Evolutionary conservation across 1,140 invertebrate genomes (phyloP).

Genomic region (Drosophila saltans): DNA sequence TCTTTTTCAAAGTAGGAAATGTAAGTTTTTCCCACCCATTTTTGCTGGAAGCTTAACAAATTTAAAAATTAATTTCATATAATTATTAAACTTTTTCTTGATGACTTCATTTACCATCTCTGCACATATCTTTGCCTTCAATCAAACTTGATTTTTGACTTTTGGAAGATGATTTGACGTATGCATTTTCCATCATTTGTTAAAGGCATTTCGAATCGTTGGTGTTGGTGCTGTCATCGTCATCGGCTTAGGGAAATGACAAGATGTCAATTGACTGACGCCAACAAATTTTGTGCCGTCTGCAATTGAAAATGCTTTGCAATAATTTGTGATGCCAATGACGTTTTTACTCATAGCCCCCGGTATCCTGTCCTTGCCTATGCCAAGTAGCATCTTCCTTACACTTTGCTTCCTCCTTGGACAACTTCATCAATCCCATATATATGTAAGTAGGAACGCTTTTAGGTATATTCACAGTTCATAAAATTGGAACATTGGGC

Average conservation of each 20-base stretch:
- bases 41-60: too few relatives aligned
- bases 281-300: conserved; percentile 36
- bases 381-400: not conserved
- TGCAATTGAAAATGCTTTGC: conserved; percentile 48
- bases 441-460: not conserved
- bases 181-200: conserved; percentile 24
- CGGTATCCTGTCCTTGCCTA: not conserved
- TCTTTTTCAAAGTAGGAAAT: too few relatives aligned
- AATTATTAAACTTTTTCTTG: not conserved
- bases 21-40: too few relatives aligned
- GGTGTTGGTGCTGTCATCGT: conserved; percentile 5
- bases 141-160: conserved; percentile 50
- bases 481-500: conserved; percentile 58
- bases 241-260: conserved; percentile 37
- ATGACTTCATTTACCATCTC: conserved; percentile 26
- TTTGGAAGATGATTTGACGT: conserved; percentile 23
- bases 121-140: conserved; percentile 24
- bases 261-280: conserved; percentile 68
- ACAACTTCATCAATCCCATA: conserved; percentile 57
- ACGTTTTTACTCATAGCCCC: conserved; percentile 11
- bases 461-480: conserved; percentile 70
- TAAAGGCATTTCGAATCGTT: not conserved
- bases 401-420: conserved; percentile 35
- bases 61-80: not conserved
- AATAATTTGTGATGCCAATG: conserved; percentile 70